A percentile compares a stretch with the other conserved stretches of the same genome.
Evolutionary conservation across 2,113 vertebrate genomes (phyloP).

Genomic region (Lepisosteus osseus): DNA sequence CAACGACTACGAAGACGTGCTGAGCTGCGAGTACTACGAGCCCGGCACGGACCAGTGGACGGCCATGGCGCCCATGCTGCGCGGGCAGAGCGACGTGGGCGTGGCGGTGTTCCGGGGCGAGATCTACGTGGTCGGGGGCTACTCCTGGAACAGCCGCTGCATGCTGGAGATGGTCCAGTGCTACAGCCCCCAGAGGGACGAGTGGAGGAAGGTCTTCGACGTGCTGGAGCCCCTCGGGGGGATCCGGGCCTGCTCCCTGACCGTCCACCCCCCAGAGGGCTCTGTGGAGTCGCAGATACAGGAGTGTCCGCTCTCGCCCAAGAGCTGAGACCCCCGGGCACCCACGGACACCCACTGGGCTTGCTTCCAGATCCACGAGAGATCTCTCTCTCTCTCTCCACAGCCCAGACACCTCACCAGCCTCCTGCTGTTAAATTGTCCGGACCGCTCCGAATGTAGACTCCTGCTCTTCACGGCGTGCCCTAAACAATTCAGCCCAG

Average conservation of each 20-base stretch:
- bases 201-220: constrained; percentile 68
- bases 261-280: constrained; percentile 63
- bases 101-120: constrained; percentile 65
- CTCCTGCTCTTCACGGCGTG: no score
- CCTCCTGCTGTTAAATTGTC: no score
- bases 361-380: background rate
- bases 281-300: constrained; percentile 61
- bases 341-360: background rate
- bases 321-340: constrained; percentile 36
- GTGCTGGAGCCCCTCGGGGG: constrained; percentile 73
- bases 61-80: constrained; percentile 65
- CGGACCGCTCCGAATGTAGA: no score
- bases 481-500: no score
- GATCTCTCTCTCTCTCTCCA: no score
- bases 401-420: no score
- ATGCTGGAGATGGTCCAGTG: constrained; percentile 76
- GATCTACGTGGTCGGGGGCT: constrained; percentile 73
- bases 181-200: constrained; percentile 63
- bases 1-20: constrained; percentile 72
- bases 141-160: constrained; percentile 77
- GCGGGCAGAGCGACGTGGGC: constrained; percentile 71
- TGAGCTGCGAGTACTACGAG: constrained; percentile 70
- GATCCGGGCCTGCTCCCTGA: constrained; percentile 71
- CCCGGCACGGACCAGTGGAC: constrained; percentile 69
- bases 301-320: constrained; percentile 58